These are phyloP conservation scores for Anadara kagoshimensis DNA, from an alignment of 1,140 invertebrate genomes.

Conservation along the genomic window DNA sequence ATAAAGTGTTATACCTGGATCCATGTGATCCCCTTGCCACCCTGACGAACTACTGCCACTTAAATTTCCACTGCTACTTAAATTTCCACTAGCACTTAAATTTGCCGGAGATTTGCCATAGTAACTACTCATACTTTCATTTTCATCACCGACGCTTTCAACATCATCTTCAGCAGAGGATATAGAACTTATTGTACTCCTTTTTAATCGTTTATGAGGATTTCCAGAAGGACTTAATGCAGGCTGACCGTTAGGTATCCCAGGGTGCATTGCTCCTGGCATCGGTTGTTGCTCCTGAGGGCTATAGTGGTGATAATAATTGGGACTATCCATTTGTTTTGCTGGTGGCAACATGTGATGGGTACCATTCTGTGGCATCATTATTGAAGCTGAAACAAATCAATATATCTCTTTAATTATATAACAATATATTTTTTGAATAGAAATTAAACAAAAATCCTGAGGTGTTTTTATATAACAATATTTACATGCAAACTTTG, in stretches of 20 bases:
- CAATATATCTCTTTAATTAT: too few relatives aligned
- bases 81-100: conserved; percentile 65
- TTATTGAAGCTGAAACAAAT: conserved; percentile 89
- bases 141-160: conserved; percentile 70
- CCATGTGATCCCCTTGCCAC: conserved; percentile 77
- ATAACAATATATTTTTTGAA: too few relatives aligned
- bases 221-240: conserved; percentile 66
- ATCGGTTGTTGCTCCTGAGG: conserved; percentile 76
- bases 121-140: conserved; percentile 75
- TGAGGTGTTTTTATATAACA: too few relatives aligned
- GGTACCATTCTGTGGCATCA: conserved; percentile 89
- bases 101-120: conserved; percentile 79
- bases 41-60: conserved; percentile 74
- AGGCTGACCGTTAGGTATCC: conserved; percentile 68
- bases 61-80: conserved; percentile 70
- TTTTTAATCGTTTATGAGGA: conserved; percentile 77
- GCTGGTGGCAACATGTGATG: conserved; percentile 59
- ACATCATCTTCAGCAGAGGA: conserved; percentile 79
- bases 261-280: conserved; percentile 46
- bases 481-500: too few relatives aligned
- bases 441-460: too few relatives aligned
- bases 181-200: conserved; percentile 72
- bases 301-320: conserved; percentile 94
- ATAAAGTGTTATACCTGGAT: conserved; percentile 54
- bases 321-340: conserved; percentile 91